Base-by-base conservation (phyloP, 1,140 invertebrate species). In the Coboldia fuscipes region DNA sequence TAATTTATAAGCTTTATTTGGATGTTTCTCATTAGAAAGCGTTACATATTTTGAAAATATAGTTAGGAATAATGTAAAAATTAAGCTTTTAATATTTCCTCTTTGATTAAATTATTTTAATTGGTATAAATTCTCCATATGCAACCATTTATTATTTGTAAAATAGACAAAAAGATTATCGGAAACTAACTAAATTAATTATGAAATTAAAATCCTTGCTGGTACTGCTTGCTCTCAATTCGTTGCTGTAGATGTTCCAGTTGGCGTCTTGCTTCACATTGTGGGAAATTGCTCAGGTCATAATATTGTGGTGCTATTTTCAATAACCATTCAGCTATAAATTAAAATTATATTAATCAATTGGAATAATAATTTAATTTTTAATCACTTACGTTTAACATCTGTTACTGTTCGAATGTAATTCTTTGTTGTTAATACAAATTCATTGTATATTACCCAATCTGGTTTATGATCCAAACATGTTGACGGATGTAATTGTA, bases 381-480 rank as follows among this genome's bases (percentile, higher is more conserved):
- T 29, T 29, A 15, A 42, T 21, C 33, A 72, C 73, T 68, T 61
- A 93, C 93, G 90, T 69, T 97, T 97, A 33, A 98, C 86, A 55
- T 98, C 94, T 3, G 92, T 97, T 2, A 97, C 90, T 2, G 94
- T 98, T 42, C 96, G 68, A 43, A 99, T 98, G 54, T 98, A 98
- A 59, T 99, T 98, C 59, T 98, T 98, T 10, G 93, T 97, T 20
- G 96, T 99, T 34, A 99, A 64, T 19, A 99, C 96, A 59, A 99
- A 98, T 62, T 99, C 96, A 60, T 99, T 97, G 61, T 99, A 99
- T 33, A 99, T 75, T 13, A 97, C 93, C 94, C 94, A 99, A 54
- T 98, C 94, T 3, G 96, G 96, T 62, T 97, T 97, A 57, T 98
- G 94, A 61, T 97, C 93, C 12, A 99, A 65, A 58, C 92, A 97